Base-by-base conservation (phyloP, 2,888 invertebrate genomes). In the Sarcophaga variegata region DNA sequence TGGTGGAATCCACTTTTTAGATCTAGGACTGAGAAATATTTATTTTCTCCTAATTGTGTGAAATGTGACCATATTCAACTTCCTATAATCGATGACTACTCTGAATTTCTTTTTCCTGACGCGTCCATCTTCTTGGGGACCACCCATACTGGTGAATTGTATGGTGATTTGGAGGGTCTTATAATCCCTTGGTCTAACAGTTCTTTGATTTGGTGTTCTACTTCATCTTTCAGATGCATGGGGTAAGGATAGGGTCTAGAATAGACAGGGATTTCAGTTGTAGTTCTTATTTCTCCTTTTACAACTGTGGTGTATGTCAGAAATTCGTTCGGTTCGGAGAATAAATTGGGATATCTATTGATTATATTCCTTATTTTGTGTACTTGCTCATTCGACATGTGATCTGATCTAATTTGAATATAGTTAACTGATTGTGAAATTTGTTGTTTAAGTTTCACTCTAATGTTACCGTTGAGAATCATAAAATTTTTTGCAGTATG, bases 401-500 rank as follows among this genome's bases (percentile, higher is more conserved):
- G 80, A 45, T 80, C 72, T 12, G 27, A 17, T 54, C 72, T 72
- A 25, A 70, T 69, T 22, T 49, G 20, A 17, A 81, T 81, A 10
- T 62, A 49, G 54, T 81, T 75, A 22, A 76, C 70, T 3, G 63
- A 49, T 64, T 63, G 45, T 10, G 70, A 76, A 22, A 25, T 12
- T 0, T 70, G 49, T 64, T 80, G 80, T n/a, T 66, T 66, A 37
- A 72, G 37, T 64, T 64, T 14, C 12, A 80, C 14, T 59, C 47
- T 80, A 5, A 72, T 66, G 11, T 66, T 72, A n/a, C 37, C 60
- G 2, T 20, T 20, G 8, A 81, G 14, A 4, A 45, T 47, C 81
- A 74, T 69, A n/a, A 11, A 81, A 45, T 69, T 74, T 49, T 67
- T 27, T 47, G 59, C 64, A 22, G 80, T 66, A 60, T 80, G 47